Percentiles rank a stretch among this genome's conserved stretches.
Evolutionary conservation across 2,888 invertebrate species (phyloP).

Genomic region (Achlya flavicornis): DNA sequence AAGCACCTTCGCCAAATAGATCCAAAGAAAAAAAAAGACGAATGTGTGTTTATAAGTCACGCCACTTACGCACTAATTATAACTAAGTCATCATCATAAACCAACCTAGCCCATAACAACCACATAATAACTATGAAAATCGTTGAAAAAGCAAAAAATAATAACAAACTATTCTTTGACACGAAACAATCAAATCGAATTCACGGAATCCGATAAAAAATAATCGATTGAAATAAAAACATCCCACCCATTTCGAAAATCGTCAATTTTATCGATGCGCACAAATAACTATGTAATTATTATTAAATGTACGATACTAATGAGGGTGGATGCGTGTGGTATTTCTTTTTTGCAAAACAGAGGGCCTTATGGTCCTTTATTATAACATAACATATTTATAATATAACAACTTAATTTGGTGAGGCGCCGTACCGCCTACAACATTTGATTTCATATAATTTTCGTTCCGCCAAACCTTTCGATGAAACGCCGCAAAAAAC

Average conservation of each 20-base stretch:
- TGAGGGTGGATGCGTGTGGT: conserved; percentile 72
- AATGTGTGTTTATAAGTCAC: conserved; percentile 36
- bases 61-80: conserved; percentile 35
- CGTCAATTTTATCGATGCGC: conserved; percentile 57
- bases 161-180: conserved; percentile 14
- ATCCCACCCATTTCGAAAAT: conserved; percentile 46
- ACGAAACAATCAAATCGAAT: conserved; percentile 29
- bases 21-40: too few species aligned
- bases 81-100: conserved; percentile 24
- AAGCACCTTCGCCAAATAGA: too few species aligned
- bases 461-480: conserved; percentile 67
- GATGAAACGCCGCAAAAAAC: conserved; percentile 67
- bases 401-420: conserved; percentile 80
- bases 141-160: background rate
- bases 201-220: conserved; percentile 48
- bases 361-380: conserved; percentile 67
- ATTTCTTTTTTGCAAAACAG: conserved; percentile 68
- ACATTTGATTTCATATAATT: conserved; percentile 80
- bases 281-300: conserved; percentile 65
- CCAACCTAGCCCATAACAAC: background rate
- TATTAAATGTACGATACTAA: conserved; percentile 72
- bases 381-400: conserved; percentile 73
- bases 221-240: conserved; percentile 41
- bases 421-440: conserved; percentile 76
- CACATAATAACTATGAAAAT: background rate